A percentile compares a stretch with the other conserved stretches of the same genome.
Conservation (phyloP, 2,113 vertebrate species). For the Ophthalmolycus amberensis region DNA sequence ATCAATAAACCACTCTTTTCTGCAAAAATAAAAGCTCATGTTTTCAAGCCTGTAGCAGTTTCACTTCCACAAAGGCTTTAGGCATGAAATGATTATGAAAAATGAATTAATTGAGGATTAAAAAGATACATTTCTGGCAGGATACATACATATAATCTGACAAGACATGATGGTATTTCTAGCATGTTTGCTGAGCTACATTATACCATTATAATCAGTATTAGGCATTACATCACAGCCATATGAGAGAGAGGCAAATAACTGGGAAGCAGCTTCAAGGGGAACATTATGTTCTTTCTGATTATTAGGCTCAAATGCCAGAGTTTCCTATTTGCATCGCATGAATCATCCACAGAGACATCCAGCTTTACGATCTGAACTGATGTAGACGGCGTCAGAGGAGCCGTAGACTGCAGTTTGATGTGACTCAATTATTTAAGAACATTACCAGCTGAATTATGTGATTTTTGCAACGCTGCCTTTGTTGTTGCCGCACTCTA, state of each 20-base stretch:
- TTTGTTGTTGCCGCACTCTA: slow-evolving; percentile 54
- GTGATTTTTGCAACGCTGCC: slow-evolving; percentile 13
- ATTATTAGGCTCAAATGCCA: slow-evolving; percentile 73
- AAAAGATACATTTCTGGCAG: slow-evolving; percentile 31
- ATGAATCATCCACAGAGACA: slow-evolving; percentile 70
- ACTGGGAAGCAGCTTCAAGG: slow-evolving; percentile 66
- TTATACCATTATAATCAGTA: slow-evolving; percentile 55
- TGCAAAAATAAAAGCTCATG: slow-evolving; percentile 16
- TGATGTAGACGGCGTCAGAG: slow-evolving; percentile 44
- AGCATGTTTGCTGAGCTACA: slow-evolving; percentile 51
- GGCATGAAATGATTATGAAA: slow-evolving; percentile 44
- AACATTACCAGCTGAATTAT: slow-evolving; percentile 43
- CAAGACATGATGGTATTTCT: slow-evolving; percentile 50
- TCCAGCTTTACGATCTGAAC: slow-evolving; percentile 60
- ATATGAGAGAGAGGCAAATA: slow-evolving; percentile 56
- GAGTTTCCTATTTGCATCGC: slow-evolving; percentile 68
- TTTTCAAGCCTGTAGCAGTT: slow-evolving; percentile 47
- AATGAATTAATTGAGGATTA: slow-evolving; percentile 38
- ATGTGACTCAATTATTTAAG: slow-evolving; percentile 59
- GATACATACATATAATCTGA: slow-evolving; percentile 23
- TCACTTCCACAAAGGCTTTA: slow-evolving; percentile 45
- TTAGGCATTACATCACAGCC: slow-evolving; percentile 64
- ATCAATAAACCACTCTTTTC: slow-evolving; percentile 64
- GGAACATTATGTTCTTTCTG: slow-evolving; percentile 75
- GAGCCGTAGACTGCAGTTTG: slow-evolving; percentile 40